Evolutionary conservation across 2,797 vertebrate genomes (phyloP).

Genomic region (Aldrovandia affinis): DNA sequence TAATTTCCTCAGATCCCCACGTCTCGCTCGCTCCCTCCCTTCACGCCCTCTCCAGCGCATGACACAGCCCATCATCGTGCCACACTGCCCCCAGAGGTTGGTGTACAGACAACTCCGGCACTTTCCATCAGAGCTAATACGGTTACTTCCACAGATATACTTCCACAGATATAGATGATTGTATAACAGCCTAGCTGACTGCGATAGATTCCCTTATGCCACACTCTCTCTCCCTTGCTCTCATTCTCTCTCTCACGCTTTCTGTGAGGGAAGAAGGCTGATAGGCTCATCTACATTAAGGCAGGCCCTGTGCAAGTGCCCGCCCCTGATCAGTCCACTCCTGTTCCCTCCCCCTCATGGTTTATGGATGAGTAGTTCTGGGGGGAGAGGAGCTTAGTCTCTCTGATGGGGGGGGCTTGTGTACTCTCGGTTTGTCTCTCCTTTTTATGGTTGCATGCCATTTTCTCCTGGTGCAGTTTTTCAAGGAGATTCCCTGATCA

Average conservation of each 20-base stretch:
- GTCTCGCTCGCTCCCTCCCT: background rate
- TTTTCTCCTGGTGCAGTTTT: constrained; percentile 11
- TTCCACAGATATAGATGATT: background rate
- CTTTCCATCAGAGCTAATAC: constrained; percentile 6
- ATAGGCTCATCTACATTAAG: constrained; percentile 1
- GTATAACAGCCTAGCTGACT: background rate
- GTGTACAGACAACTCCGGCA: background rate
- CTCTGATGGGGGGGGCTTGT: background rate
- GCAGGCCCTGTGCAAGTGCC: background rate
- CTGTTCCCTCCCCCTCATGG: background rate
- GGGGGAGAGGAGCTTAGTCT: background rate
- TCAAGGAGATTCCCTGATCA: constrained; percentile 18
- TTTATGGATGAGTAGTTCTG: background rate
- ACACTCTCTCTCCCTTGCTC: background rate
- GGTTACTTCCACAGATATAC: constrained; percentile 8
- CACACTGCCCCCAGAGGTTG: background rate
- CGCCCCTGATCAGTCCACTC: background rate
- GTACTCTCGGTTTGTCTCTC: background rate
- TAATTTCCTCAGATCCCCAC: background rate
- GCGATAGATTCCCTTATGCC: background rate
- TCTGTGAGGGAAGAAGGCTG: constrained; percentile 14
- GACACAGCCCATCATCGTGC: background rate
- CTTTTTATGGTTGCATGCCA: constrained; percentile 1
- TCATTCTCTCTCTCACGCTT: background rate
- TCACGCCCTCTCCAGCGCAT: background rate